Conservation (phyloP, 2,888 invertebrate species). For the Microchrysa polita region DNA sequence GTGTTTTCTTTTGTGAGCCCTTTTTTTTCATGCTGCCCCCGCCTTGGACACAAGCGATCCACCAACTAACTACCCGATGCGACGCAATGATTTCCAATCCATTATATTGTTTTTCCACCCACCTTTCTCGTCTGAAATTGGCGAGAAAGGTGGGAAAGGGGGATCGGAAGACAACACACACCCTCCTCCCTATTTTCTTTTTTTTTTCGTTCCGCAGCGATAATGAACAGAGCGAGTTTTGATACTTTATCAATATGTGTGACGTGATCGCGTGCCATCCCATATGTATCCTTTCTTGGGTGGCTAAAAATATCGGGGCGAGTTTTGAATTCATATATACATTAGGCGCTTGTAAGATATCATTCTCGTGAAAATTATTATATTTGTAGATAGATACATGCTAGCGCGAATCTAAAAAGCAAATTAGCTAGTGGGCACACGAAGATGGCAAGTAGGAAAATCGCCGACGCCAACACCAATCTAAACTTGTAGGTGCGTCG, state of each 20-base stretch:
- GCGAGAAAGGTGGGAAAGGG: too few relatives aligned
- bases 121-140: not conserved
- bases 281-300: conserved; percentile 72
- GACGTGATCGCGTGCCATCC: conserved; percentile 55
- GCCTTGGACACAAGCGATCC: not conserved
- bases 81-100: not conserved
- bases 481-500: conserved; percentile 1
- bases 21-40: conserved; percentile 3
- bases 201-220: too few relatives aligned
- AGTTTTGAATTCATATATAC: conserved; percentile 3
- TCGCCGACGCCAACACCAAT: conserved; percentile 1
- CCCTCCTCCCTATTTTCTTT: not conserved
- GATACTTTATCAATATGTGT: conserved; percentile 39
- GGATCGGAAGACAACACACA: not conserved
- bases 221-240: conserved; percentile 5
- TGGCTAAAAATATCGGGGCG: conserved; percentile 54
- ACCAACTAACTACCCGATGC: conserved; percentile 1
- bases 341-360: not conserved
- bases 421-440: not conserved
- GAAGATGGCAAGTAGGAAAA: not conserved
- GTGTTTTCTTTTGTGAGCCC: not conserved
- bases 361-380: conserved; percentile 6
- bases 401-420: not conserved
- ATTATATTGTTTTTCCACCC: conserved; percentile 8
- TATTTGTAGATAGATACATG: too few relatives aligned